These are phyloP conservation scores for Scopus umbretta DNA, from an alignment of 2,113 vertebrate species.

Conservation along the genomic window DNA sequence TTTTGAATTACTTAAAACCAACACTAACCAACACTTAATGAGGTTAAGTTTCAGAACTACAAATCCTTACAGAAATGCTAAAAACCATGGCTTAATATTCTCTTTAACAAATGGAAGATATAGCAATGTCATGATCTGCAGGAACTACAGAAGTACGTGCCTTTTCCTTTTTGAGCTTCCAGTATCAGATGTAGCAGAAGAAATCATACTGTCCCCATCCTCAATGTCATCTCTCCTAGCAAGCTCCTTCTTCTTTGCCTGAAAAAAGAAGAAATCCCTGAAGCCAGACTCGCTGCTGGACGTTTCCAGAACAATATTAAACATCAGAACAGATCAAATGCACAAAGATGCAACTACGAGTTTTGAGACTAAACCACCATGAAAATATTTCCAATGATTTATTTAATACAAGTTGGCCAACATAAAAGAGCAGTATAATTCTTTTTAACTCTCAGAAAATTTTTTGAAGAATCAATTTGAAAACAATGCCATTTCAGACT, in stretches of 20 bases:
- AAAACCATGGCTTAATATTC: neutral
- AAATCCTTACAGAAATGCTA: neutral
- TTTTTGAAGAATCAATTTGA: neutral
- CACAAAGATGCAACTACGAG: neutral
- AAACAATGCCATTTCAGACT: neutral
- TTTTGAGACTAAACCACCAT: neutral
- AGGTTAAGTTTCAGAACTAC: neutral
- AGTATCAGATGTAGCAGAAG: constrained; percentile 91
- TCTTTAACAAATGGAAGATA: neutral
- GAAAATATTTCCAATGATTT: constrained; percentile 1
- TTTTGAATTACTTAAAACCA: neutral
- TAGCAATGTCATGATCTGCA: neutral
- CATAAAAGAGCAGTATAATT: neutral
- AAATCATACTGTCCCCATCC: constrained; percentile 96
- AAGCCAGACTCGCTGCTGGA: constrained; percentile 24
- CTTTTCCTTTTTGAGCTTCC: constrained; percentile 95
- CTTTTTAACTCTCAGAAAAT: neutral
- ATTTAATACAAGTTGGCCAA: neutral
- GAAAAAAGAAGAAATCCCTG: constrained; percentile 38
- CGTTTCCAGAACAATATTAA: constrained; percentile 41
- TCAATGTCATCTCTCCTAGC: constrained; percentile 89
- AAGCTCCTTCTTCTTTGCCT: constrained; percentile 95
- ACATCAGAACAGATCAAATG: constrained; percentile 36
- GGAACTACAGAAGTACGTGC: constrained; percentile 58
- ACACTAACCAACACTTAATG: neutral